Evolutionary conservation across 2,113 vertebrate species (phyloP), one percentile per base, ranked within the genome.

Genomic region (Malurus melanocephalus): DNA sequence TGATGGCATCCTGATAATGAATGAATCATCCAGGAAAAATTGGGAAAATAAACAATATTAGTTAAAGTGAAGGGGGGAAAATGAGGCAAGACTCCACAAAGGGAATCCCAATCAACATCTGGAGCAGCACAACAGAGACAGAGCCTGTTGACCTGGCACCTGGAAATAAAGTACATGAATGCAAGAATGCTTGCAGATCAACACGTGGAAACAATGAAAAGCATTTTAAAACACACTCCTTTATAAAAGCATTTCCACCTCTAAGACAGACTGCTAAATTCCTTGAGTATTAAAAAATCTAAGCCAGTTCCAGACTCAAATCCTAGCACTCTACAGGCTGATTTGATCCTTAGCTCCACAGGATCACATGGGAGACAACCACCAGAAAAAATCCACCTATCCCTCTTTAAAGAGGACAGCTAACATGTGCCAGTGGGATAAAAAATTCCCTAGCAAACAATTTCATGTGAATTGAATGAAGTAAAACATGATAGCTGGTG

Each of bases 171-270:
- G 26, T n/a, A 48, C 5, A 6, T 6, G 11, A 49, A 30, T 46
- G 42, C 18, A 69, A 38, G 27, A 40, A 38, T 32, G 28, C 15
- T 68, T 61, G 24, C 15, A 80, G 68, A 18, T 66, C 38, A 78
- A 18, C 0, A 1, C 1, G 0, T 18, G 9, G 40, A 15, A 85
- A 53, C 27, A 66, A 43, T 8, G 26, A 92, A 83, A 35, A 2
- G 26, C 15, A 14, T 19, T 45, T 43, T 20, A 22, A 62, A 79
- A 33, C 26, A 46, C 11, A 30, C 10, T 51, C 21, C 5, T 9
- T 69, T 77, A 16, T 2, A 64, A 52, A 3, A 74, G 18, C 7
- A 35, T 69, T 71, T 35, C 56, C 10, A 67, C 4, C 6, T 53
- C 17, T 65, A 7, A 30, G 72, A 69, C 22, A 66, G 33, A 18